These are phyloP conservation scores for Mellilla xanthometata DNA, from an alignment of 2,888 invertebrate species.

Conservation along the genomic window DNA sequence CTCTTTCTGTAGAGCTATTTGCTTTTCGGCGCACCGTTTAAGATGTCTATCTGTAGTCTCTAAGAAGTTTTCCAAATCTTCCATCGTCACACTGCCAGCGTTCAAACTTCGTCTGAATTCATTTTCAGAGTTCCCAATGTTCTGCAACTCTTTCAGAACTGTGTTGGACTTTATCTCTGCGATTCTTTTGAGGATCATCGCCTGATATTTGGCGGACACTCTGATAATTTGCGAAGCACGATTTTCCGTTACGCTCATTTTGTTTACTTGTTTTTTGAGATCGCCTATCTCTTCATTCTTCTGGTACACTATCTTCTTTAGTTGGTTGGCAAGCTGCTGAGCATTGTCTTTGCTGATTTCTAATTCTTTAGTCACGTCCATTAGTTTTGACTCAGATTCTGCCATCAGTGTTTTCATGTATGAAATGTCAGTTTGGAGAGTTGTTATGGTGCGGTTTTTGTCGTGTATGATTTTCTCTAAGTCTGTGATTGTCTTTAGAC, in stretches of 20 bases:
- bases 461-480: slow-evolving; percentile 70
- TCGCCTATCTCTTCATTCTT: slow-evolving; percentile 75
- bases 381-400: slow-evolving; percentile 66
- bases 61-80: slow-evolving; percentile 71
- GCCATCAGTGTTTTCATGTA: slow-evolving; percentile 65
- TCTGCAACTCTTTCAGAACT: slow-evolving; percentile 68
- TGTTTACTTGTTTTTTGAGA: slow-evolving; percentile 63
- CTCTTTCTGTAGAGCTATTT: slow-evolving; percentile 61
- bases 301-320: slow-evolving; percentile 68
- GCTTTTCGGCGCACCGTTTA: slow-evolving; percentile 64
- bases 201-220: slow-evolving; percentile 73
- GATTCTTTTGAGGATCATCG: slow-evolving; percentile 69
- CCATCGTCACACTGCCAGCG: slow-evolving; percentile 68
- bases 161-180: slow-evolving; percentile 71
- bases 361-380: slow-evolving; percentile 65
- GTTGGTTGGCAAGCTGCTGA: slow-evolving; percentile 61
- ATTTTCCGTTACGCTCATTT: slow-evolving; percentile 67
- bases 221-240: slow-evolving; percentile 71
- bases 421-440: slow-evolving; percentile 63
- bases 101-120: slow-evolving; percentile 59
- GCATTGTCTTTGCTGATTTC: slow-evolving; percentile 64
- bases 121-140: slow-evolving; percentile 63
- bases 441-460: slow-evolving; percentile 67
- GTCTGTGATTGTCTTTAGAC: slow-evolving; percentile 67
- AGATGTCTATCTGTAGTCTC: slow-evolving; percentile 72